A percentile compares a stretch with the other conserved stretches of the same genome.
Evolutionary conservation across 2,888 invertebrate genomes (phyloP).

Genomic region (Petrophora chlorosata): DNA sequence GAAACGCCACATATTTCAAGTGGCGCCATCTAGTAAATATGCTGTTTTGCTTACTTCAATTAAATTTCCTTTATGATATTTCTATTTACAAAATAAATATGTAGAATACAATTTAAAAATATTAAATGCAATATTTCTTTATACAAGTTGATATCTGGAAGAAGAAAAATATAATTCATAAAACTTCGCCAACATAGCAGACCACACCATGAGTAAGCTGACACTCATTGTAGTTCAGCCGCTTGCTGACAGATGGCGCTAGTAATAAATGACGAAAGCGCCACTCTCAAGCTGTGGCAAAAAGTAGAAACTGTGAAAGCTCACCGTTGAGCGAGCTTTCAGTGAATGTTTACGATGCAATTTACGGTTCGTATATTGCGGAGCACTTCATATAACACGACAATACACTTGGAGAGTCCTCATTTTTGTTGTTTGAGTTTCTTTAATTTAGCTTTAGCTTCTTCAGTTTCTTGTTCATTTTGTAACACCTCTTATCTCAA

Average conservation of each 20-base stretch:
- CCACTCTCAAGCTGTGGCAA: constrained; percentile 42
- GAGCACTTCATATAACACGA: constrained; percentile 73
- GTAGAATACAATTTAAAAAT: no score
- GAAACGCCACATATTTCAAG: no score
- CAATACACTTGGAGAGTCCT: constrained; percentile 65
- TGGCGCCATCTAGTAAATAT: background rate
- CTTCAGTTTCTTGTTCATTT: constrained; percentile 23
- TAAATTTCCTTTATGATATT: background rate
- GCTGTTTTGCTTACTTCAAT: background rate
- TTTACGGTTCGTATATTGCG: constrained; percentile 77
- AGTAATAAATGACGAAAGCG: constrained; percentile 40
- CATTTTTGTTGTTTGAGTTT: constrained; percentile 50
- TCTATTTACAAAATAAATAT: no score
- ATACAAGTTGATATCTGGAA: no score
- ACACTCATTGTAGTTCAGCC: constrained; percentile 53
- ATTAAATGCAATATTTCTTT: no score
- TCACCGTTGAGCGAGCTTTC: constrained; percentile 44
- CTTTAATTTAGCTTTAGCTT: constrained; percentile 43
- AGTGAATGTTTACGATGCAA: constrained; percentile 76
- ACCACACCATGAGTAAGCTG: constrained; percentile 1
- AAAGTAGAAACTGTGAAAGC: constrained; percentile 45
- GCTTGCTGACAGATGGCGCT: constrained; percentile 62
- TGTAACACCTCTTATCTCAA: background rate
- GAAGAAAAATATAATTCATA: no score
- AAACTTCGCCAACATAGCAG: background rate